A percentile compares a stretch with the other conserved stretches of the same genome.
Evolutionary conservation across 2,113 vertebrate genomes (phyloP).

Genomic region (Odobenus rosmarus): DNA sequence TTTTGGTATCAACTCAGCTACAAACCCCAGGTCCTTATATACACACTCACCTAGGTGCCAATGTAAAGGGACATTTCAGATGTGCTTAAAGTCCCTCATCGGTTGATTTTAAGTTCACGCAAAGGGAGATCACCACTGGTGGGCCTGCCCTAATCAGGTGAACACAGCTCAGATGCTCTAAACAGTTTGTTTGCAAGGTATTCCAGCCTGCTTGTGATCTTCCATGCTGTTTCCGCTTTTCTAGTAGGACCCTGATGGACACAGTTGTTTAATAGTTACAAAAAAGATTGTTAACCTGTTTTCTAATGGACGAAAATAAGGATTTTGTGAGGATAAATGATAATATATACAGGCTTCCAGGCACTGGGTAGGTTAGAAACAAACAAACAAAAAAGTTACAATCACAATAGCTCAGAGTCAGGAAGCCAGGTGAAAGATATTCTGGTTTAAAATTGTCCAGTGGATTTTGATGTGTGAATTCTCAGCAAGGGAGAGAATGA

Average conservation of each 20-base stretch:
- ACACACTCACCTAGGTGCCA: background rate
- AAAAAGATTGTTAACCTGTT: background rate
- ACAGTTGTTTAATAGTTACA: background rate
- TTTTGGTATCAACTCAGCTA: background rate
- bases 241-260: background rate
- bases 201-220: background rate
- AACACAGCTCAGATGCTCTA: rapidly evolving
- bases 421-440: background rate
- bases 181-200: background rate
- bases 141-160: background rate
- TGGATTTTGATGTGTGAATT: background rate
- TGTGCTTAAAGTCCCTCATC: background rate
- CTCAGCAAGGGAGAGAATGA: background rate
- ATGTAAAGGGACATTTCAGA: background rate
- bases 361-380: background rate
- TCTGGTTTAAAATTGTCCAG: background rate
- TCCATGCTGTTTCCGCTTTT: background rate
- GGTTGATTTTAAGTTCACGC: background rate
- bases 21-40: background rate
- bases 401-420: background rate
- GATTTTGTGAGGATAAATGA: background rate
- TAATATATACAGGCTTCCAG: background rate
- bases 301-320: background rate
- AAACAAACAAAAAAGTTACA: background rate
- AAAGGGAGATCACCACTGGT: background rate